Conservation (phyloP, 2,888 invertebrate species). For the Penaeus monodon region DNA sequence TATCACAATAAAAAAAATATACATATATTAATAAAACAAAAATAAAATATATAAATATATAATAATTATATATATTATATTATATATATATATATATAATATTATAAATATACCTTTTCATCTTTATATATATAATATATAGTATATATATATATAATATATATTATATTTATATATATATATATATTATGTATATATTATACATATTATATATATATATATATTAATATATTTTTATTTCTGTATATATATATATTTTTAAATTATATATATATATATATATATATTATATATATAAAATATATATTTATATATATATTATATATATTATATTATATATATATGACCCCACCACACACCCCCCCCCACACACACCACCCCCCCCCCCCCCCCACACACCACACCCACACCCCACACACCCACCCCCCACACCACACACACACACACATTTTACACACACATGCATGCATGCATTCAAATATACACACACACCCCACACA, state of each 20-base stretch:
- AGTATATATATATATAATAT: not conserved
- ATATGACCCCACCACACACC: no score
- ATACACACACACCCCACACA: no score
- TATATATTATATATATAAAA: constrained; percentile 24
- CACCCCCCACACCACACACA: no score
- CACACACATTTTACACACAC: no score
- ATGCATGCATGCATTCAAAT: no score
- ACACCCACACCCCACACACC: no score
- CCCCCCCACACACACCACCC: accelerated
- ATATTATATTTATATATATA: not conserved
- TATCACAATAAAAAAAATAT: not conserved
- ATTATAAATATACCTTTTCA: not conserved
- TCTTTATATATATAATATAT: constrained; percentile 12
- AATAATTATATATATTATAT: constrained; percentile 28
- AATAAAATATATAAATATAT: constrained; percentile 14
- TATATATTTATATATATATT: constrained; percentile 8
- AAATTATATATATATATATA: constrained; percentile 26
- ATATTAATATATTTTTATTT: no score
- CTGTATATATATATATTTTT: constrained; percentile 4
- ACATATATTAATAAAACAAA: no score
- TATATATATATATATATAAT: constrained; percentile 28
- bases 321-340: constrained; percentile 25
- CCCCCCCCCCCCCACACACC: no score
- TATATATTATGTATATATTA: not conserved
- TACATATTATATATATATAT: no score